phyloP scores from a whole-genome alignment of 2,797 vertebrate genomes.

The Xerus rutilus region DNA sequence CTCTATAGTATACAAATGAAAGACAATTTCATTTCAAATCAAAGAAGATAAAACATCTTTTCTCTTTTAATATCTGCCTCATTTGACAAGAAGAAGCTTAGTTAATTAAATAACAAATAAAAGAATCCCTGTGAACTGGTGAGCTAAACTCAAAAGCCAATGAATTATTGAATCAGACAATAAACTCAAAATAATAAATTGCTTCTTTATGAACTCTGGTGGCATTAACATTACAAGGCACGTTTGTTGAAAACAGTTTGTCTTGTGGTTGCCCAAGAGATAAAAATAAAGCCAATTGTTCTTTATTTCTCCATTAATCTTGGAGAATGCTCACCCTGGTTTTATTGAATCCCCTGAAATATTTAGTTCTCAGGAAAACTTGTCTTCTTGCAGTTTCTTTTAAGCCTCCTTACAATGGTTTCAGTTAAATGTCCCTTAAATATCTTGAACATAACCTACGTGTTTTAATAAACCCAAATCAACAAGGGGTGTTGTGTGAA shows the following conservation, averaged over 20 bases:
- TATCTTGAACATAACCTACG: conserved; percentile 3
- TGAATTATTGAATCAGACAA: conserved; percentile 82
- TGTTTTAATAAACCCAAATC: conserved; percentile 54
- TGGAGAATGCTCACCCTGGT: conserved; percentile 81
- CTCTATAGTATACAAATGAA: conserved; percentile 30
- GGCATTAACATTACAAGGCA: conserved; percentile 87
- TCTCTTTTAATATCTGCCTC: conserved; percentile 60
- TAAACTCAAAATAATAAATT: conserved; percentile 87
- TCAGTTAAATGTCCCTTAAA: conserved; percentile 19
- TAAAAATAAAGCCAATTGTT: conserved; percentile 83
- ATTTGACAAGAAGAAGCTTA: conserved; percentile 67
- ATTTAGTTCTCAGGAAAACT: conserved; percentile 65
- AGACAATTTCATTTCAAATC: not conserved
- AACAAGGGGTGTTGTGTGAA: not conserved
- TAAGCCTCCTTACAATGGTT: not conserved
- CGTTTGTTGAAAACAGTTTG: conserved; percentile 85
- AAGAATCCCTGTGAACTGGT: conserved; percentile 58
- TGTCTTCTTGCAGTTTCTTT: conserved; percentile 15
- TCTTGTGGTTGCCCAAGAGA: conserved; percentile 85
- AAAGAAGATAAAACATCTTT: conserved; percentile 40
- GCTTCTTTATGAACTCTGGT: conserved; percentile 86
- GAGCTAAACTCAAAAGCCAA: conserved; percentile 68
- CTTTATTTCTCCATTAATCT: conserved; percentile 83
- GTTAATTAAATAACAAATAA: conserved; percentile 67
- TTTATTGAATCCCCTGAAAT: conserved; percentile 86